Percentiles rank a stretch among this genome's conserved stretches.
phyloP scores from a whole-genome alignment of 2,113 vertebrate species.

The Xenopus laevis region DNA sequence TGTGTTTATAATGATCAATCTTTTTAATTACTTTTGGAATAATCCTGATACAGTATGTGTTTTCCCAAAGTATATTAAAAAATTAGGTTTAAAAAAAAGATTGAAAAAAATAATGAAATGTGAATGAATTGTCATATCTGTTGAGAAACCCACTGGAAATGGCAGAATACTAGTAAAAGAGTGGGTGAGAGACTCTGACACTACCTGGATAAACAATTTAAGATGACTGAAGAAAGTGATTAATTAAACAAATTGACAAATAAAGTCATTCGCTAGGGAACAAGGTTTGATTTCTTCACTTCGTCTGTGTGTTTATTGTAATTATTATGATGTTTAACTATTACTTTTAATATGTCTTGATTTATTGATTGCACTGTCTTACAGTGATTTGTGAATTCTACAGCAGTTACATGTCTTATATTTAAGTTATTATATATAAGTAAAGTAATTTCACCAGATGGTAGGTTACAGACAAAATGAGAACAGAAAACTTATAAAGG shows the following conservation, averaged over 20 bases:
- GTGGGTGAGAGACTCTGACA: not conserved
- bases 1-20: conserved; percentile 38
- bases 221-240: not conserved
- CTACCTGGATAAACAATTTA: conserved; percentile 13
- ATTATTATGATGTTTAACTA: no score
- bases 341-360: no score
- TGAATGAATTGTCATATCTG: not conserved
- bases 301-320: no score
- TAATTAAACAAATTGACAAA: conserved; percentile 21
- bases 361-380: no score
- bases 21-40: conserved; percentile 36
- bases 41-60: not conserved
- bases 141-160: not conserved
- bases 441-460: not conserved
- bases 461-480: no score
- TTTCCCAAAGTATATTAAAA: conserved; percentile 21
- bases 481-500: no score
- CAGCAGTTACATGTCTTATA: no score
- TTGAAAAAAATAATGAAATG: not conserved
- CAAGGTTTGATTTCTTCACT: not conserved
- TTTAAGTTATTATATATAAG: no score
- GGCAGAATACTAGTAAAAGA: not conserved
- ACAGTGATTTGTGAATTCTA: no score
- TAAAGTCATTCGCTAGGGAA: not conserved
- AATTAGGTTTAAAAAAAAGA: not conserved